phyloP scores from a whole-genome alignment of 2,888 invertebrate species.

The Leptinotarsa peninsularis region DNA sequence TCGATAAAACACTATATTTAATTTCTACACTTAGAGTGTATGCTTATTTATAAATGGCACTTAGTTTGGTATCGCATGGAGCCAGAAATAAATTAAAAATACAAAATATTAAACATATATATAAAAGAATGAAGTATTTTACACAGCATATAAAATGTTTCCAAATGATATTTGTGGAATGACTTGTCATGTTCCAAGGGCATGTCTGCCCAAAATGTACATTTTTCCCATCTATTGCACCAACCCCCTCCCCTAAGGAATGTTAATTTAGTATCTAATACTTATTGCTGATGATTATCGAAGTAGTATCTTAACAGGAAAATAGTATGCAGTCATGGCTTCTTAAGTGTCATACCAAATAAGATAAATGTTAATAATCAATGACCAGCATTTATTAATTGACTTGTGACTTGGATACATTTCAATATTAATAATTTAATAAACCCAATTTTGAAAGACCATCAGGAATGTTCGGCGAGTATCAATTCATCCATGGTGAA shows the following conservation, averaged over 20 bases:
- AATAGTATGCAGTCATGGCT: neutral
- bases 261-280: constrained; percentile 52
- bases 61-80: constrained; percentile 56
- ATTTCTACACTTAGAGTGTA: constrained; percentile 49
- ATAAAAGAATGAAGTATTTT: constrained; percentile 33
- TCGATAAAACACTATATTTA: constrained; percentile 51
- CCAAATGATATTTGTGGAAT: constrained; percentile 33
- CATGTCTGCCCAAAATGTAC: constrained; percentile 39
- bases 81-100: constrained; percentile 49
- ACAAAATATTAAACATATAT: constrained; percentile 36
- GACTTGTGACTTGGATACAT: neutral
- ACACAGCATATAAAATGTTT: constrained; percentile 25
- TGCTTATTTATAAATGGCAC: constrained; percentile 57
- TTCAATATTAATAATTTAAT: constrained; percentile 11
- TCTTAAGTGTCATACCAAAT: neutral
- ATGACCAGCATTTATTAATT: no score
- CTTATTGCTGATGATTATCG: constrained; percentile 36
- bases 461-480: neutral
- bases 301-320: neutral
- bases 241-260: constrained; percentile 48
- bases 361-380: no score
- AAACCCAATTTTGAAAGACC: neutral
- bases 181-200: constrained; percentile 31
- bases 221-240: constrained; percentile 51
- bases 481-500: neutral